Evolutionary conservation across 2,113 vertebrate genomes (phyloP).

Genomic region (Psettodes erumei): DNA sequence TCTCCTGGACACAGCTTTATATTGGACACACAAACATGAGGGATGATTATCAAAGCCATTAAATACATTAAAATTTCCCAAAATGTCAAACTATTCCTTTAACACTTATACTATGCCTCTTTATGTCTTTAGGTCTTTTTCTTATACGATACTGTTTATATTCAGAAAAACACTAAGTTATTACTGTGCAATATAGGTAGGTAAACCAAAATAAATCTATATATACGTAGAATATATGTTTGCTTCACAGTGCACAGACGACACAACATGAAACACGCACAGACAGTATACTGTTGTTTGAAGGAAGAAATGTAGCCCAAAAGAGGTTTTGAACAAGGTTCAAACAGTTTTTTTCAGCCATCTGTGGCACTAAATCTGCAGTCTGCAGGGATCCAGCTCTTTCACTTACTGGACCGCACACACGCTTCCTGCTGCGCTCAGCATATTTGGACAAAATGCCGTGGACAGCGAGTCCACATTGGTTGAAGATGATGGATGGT

Average conservation of each 20-base stretch:
- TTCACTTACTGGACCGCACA: conserved; percentile 51
- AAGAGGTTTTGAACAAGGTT: conserved; percentile 61
- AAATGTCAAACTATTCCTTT: not conserved
- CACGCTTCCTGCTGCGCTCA: conserved; percentile 58
- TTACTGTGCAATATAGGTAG: not conserved
- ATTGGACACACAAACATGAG: not conserved
- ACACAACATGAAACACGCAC: not conserved
- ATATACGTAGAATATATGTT: too few species aligned
- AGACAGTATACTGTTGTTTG: conserved; percentile 28
- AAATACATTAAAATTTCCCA: not conserved
- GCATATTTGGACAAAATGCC: conserved; percentile 61
- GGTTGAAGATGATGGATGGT: conserved; percentile 62
- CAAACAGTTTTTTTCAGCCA: conserved; percentile 67
- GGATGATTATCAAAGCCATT: too few species aligned
- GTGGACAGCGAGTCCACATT: conserved; percentile 33
- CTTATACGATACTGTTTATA: not conserved
- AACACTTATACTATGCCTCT: not conserved
- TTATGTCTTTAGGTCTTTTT: not conserved
- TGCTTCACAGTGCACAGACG: conserved; percentile 1
- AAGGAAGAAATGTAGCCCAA: conserved; percentile 43
- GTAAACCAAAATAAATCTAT: not conserved
- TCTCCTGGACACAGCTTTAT: not conserved
- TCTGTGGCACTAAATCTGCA: conserved; percentile 67
- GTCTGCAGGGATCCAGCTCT: conserved; percentile 60
- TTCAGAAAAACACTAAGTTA: not conserved